Conservation (phyloP, 2,113 vertebrate genomes). For the Barnardius zonarius region DNA sequence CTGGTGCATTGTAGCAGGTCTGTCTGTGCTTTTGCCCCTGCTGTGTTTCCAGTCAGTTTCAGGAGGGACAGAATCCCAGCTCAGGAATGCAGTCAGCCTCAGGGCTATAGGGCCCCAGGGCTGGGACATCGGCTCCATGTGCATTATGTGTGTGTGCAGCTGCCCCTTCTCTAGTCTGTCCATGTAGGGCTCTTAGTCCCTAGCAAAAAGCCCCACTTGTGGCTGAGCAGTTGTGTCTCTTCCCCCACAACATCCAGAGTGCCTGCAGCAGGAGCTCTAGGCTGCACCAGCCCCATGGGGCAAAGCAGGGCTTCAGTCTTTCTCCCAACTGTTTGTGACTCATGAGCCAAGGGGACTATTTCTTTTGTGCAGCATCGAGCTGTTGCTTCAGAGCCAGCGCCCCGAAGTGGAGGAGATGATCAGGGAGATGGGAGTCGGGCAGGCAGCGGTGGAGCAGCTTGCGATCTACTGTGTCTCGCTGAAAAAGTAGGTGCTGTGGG, state of each 20-base stretch:
- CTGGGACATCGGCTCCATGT: neutral
- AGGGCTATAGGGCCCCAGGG: neutral
- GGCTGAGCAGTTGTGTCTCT: neutral
- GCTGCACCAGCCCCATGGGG: neutral
- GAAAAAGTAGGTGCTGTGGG: constrained; percentile 85
- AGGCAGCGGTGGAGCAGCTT: constrained; percentile 90
- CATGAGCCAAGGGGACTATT: neutral
- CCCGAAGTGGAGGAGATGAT: constrained; percentile 94
- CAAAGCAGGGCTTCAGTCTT: neutral
- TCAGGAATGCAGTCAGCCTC: neutral
- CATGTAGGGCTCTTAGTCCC: neutral
- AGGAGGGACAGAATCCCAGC: neutral
- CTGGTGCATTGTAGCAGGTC: neutral
- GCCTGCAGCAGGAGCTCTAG: neutral
- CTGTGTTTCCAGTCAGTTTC: neutral
- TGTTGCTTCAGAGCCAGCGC: constrained; percentile 88
- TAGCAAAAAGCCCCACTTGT: neutral
- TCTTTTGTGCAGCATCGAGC: constrained; percentile 79
- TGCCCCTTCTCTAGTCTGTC: neutral
- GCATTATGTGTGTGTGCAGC: neutral
- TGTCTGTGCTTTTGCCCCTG: neutral
- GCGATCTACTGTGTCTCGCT: constrained; percentile 94
- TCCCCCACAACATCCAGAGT: neutral
- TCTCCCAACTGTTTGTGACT: neutral
- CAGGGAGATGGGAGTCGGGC: constrained; percentile 89